phyloP scores from a whole-genome alignment of 2,888 invertebrate species.

The Willowsia nigromaculata region DNA sequence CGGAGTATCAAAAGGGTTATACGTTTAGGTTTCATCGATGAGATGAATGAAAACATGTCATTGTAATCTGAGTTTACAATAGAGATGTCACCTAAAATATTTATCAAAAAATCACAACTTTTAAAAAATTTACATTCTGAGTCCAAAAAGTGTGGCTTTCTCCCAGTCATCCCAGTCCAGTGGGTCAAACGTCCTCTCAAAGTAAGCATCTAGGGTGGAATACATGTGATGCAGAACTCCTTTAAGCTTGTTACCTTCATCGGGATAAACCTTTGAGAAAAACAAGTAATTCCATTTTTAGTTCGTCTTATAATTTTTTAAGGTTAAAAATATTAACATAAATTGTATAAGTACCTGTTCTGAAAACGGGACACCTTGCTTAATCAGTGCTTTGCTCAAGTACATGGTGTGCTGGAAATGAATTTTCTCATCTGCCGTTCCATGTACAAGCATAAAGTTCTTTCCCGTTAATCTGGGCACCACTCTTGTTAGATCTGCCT shows the following conservation, averaged over 20 bases:
- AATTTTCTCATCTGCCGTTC: conserved; percentile 91
- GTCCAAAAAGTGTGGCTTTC: conserved; percentile 80
- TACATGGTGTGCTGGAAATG: conserved; percentile 94
- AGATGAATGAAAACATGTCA: neutral
- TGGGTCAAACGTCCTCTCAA: conserved; percentile 90
- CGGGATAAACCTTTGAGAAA: conserved; percentile 88
- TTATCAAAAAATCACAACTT: neutral
- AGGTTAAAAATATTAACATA: neutral
- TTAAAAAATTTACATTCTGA: conserved; percentile 74
- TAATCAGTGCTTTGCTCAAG: conserved; percentile 90
- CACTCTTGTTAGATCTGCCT: conserved; percentile 88
- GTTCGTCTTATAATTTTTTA: too few species aligned
- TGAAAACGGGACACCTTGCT: conserved; percentile 89
- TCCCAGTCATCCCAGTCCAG: conserved; percentile 87
- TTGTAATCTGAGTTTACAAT: neutral
- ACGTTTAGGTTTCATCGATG: neutral
- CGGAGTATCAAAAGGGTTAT: conserved; percentile 2
- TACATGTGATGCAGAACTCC: conserved; percentile 89
- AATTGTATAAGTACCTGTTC: conserved; percentile 85
- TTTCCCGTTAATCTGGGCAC: conserved; percentile 88
- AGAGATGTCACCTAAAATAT: neutral
- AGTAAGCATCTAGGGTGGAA: conserved; percentile 91
- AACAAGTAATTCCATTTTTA: too few species aligned
- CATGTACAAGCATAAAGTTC: conserved; percentile 86
- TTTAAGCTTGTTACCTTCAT: conserved; percentile 89